Evolutionary conservation across 23 tunicate genomes (phyloP).

Genomic region (Ascidia mentula): DNA sequence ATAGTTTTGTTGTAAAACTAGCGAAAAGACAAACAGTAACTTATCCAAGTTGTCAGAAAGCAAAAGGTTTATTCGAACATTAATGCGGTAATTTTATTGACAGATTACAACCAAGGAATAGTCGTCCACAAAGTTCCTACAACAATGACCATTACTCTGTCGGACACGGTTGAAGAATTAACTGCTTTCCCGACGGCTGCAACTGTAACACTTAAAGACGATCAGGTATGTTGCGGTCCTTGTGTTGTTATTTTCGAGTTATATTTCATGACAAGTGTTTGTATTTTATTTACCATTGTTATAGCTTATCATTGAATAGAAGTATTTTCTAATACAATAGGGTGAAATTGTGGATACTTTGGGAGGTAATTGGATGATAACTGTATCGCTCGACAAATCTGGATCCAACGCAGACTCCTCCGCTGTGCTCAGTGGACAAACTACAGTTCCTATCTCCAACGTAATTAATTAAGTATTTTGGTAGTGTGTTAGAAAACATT

Average conservation of each 20-base stretch:
- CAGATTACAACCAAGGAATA: background rate
- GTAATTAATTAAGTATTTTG: background rate
- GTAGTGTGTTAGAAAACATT: too few relatives aligned
- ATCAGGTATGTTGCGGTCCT: background rate
- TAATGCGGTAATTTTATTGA: too few relatives aligned
- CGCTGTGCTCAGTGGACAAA: conserved; percentile 24
- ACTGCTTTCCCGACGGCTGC: background rate
- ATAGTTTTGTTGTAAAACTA: too few relatives aligned
- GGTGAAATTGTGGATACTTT: conserved; percentile 30
- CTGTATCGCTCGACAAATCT: conserved; percentile 36
- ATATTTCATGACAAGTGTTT: too few relatives aligned
- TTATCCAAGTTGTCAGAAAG: too few relatives aligned
- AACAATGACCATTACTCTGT: background rate
- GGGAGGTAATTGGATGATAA: conserved; percentile 38
- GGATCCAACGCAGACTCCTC: conserved; percentile 18
- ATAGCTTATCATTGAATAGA: too few relatives aligned
- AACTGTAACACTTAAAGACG: background rate
- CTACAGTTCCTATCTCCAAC: conserved; percentile 23
- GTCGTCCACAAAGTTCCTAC: conserved; percentile 9
- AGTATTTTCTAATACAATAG: too few relatives aligned
- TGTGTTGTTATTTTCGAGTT: too few relatives aligned
- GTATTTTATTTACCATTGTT: too few relatives aligned
- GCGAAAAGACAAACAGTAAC: too few relatives aligned
- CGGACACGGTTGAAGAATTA: background rate
- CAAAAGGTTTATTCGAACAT: too few relatives aligned